A percentile compares a stretch with the other conserved stretches of the same genome.
Evolutionary conservation across 2,888 invertebrate genomes (phyloP).

Genomic region (Ceriagrion tenellum): DNA sequence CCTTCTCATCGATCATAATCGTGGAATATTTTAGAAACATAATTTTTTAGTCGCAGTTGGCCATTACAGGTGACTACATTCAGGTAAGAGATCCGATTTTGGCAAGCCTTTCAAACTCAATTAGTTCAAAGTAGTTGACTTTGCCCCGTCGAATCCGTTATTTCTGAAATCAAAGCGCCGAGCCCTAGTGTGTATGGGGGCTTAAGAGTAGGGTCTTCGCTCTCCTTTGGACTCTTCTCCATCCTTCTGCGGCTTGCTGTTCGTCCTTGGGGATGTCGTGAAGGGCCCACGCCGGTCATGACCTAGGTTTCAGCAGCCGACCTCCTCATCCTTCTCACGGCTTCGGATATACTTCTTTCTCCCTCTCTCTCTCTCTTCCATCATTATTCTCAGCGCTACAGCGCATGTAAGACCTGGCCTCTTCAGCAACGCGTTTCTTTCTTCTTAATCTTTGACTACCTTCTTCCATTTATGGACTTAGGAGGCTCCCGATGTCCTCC

Average conservation of each 20-base stretch:
- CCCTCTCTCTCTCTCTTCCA: background rate
- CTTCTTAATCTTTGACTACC: no score
- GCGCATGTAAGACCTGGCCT: background rate
- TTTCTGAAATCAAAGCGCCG: background rate
- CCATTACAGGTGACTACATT: no score
- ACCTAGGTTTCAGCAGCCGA: conserved; percentile 45
- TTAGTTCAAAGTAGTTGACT: background rate
- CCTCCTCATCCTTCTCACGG: background rate
- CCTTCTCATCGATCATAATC: no score
- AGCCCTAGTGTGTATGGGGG: background rate
- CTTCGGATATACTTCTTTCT: no score
- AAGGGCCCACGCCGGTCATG: background rate
- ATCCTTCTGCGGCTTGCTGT: background rate
- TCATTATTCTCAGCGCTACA: background rate
- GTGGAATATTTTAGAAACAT: no score
- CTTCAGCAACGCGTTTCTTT: background rate
- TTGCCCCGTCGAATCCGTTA: background rate
- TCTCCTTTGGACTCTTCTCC: conserved; percentile 7
- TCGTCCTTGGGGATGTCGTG: background rate
- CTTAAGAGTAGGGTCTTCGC: background rate
- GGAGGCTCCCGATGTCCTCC: no score
- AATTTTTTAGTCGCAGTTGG: no score
- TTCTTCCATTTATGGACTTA: no score
- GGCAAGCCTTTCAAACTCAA: background rate
- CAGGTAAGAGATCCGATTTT: background rate